These are phyloP conservation scores for Ischnura elegans DNA, from an alignment of 2,888 invertebrate species.

Conservation along the genomic window DNA sequence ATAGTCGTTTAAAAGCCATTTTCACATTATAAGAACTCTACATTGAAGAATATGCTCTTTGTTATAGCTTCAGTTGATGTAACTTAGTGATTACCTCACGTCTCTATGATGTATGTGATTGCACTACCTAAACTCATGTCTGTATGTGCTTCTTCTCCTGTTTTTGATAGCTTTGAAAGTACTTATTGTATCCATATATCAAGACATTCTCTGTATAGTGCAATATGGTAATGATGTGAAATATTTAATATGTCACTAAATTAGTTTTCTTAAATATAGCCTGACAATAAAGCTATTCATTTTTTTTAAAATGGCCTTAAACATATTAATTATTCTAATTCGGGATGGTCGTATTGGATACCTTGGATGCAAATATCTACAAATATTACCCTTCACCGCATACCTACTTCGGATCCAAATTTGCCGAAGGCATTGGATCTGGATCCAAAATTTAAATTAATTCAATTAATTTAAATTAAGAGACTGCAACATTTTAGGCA, in stretches of 20 bases:
- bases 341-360: too few relatives aligned
- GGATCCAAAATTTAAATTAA: too few relatives aligned
- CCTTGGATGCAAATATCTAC: too few relatives aligned
- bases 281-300: neutral
- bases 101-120: neutral
- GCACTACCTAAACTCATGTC: neutral
- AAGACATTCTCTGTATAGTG: neutral
- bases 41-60: neutral
- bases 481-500: too few relatives aligned
- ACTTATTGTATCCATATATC: neutral
- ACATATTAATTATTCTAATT: too few relatives aligned
- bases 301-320: neutral
- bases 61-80: neutral
- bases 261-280: conserved; percentile 23
- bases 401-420: too few relatives aligned
- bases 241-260: conserved; percentile 23
- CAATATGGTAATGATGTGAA: conserved; percentile 12
- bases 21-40: neutral
- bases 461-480: too few relatives aligned
- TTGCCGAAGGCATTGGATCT: too few relatives aligned
- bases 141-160: neutral
- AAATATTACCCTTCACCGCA: too few relatives aligned
- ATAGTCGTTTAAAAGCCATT: neutral
- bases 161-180: conserved; percentile 16
- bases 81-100: neutral